phyloP scores from a whole-genome alignment of 92 coral and sea anemone species.

The Blastomussa wellsi region DNA sequence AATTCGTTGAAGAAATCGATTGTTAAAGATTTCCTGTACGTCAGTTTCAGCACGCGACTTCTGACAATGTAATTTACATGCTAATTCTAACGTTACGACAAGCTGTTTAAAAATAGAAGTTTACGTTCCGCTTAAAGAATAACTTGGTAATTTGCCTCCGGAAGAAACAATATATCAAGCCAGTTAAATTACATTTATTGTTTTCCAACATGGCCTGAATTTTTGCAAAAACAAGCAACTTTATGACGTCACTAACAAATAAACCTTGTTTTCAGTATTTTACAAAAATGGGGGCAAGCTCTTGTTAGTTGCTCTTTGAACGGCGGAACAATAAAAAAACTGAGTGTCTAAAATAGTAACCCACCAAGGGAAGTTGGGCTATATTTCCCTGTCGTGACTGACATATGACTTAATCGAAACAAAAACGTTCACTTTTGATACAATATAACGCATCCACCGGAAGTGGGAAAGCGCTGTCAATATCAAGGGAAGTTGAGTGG shows the following conservation, averaged over 20 bases:
- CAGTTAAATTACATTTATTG: background rate
- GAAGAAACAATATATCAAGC: background rate
- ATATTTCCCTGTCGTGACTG: background rate
- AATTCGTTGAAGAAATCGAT: background rate
- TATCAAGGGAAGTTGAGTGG: background rate
- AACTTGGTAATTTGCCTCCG: background rate
- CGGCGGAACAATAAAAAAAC: background rate
- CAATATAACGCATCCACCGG: background rate
- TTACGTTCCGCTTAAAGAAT: conserved; percentile 19
- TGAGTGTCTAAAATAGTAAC: background rate
- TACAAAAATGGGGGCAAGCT: background rate
- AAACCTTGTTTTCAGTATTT: background rate
- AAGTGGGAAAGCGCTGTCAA: background rate
- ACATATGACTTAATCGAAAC: background rate
- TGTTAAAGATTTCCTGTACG: background rate
- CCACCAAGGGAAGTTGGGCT: background rate
- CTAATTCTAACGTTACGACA: background rate
- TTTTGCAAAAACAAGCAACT: background rate
- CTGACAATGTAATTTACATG: conserved; percentile 1
- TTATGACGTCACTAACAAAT: background rate
- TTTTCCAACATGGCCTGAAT: too few relatives aligned
- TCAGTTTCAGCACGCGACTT: background rate
- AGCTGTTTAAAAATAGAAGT: conserved; percentile 14
- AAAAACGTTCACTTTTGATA: background rate
- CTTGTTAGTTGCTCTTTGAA: background rate